Conservation (phyloP, 1,140 invertebrate genomes). For the Glossosoma conforme region DNA sequence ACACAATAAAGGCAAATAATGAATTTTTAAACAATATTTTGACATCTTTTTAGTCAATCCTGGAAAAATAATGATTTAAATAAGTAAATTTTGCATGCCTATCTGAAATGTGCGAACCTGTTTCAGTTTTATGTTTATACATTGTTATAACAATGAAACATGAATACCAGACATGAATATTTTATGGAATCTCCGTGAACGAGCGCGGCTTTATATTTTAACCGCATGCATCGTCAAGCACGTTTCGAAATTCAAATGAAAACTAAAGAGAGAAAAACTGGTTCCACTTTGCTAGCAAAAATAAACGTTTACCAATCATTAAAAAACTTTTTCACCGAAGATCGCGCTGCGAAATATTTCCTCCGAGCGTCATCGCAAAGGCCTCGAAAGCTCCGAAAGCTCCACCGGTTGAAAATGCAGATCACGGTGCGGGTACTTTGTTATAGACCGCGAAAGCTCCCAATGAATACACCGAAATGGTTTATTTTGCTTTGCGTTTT, state of each 20-base stretch:
- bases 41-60: no score
- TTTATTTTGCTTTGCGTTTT: conserved; percentile 25
- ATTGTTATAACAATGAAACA: no score
- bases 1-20: no score
- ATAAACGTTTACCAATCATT: conserved; percentile 18
- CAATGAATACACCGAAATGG: conserved; percentile 17
- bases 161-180: no score
- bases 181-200: no score
- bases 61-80: no score
- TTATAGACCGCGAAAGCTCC: conserved; percentile 18
- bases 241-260: conserved; percentile 3
- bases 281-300: neutral
- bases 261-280: neutral
- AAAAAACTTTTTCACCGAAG: conserved; percentile 10
- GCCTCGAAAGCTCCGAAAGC: neutral
- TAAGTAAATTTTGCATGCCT: no score
- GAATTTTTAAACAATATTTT: no score
- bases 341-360: neutral
- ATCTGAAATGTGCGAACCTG: no score
- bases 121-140: no score
- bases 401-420: conserved; percentile 13
- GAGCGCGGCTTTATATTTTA: no score
- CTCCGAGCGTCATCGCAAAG: neutral
- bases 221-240: neutral
- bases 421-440: conserved; percentile 19